Conservation (phyloP, 1,140 invertebrate species). For the Antheraea mylitta region DNA sequence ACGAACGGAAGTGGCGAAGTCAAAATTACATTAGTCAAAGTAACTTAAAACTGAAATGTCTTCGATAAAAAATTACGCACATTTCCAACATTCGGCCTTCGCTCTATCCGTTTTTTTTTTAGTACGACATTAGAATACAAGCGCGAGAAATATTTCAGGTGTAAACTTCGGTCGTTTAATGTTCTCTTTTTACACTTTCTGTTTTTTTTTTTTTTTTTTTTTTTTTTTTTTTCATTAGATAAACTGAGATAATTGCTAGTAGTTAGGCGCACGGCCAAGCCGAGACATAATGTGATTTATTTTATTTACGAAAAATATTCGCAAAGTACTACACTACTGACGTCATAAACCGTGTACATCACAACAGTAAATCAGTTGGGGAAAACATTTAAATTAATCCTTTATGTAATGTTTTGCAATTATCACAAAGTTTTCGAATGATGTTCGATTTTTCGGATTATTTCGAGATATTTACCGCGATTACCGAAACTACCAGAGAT, state of each 20-base stretch:
- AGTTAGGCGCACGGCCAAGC: constrained; percentile 21
- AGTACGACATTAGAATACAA: not conserved
- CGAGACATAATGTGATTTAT: constrained; percentile 25
- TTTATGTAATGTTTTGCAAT: not conserved
- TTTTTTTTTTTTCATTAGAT: not conserved
- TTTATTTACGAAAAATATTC: constrained; percentile 13
- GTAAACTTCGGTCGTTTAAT: not conserved
- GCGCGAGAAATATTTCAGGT: constrained; percentile 2
- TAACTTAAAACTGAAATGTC: constrained; percentile 5
- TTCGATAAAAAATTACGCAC: not conserved
- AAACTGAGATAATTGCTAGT: constrained; percentile 16
- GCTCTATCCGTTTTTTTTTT: not conserved
- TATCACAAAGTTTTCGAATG: not conserved
- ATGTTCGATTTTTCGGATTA: not conserved
- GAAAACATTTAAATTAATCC: constrained; percentile 2
- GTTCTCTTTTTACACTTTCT: not conserved
- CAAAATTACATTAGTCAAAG: constrained; percentile 7
- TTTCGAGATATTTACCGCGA: not conserved
- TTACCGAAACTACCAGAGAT: not conserved
- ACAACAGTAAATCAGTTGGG: not conserved
- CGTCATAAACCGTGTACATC: not conserved
- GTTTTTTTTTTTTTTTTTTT: too few species aligned
- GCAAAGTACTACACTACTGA: not conserved
- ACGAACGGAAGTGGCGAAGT: constrained; percentile 7
- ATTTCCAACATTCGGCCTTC: not conserved